phyloP scores from a whole-genome alignment of 64 coral and sea anemone genomes.

The Montipora capricornis region DNA sequence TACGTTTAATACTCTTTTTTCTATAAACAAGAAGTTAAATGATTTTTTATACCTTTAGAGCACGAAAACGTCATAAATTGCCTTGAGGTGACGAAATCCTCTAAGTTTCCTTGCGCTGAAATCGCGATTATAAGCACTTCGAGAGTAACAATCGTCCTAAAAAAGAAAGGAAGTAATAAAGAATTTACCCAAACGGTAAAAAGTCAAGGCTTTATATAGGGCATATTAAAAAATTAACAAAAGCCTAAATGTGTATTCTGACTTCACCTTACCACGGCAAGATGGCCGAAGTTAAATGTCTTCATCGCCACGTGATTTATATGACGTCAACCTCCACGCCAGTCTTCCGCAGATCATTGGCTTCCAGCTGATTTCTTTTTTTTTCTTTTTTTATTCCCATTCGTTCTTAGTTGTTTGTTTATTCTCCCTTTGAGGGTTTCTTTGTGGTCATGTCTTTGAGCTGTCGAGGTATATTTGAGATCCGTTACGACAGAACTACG shows the following conservation, averaged over 20 bases:
- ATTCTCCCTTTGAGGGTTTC: conserved; percentile 1
- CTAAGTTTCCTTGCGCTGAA: conserved; percentile 68
- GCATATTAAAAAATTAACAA: not conserved
- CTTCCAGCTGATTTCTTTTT: not conserved
- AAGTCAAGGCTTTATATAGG: not conserved
- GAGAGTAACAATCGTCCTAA: not conserved
- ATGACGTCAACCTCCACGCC: conserved; percentile 23
- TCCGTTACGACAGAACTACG: not conserved
- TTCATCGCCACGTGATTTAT: conserved; percentile 3
- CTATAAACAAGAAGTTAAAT: not conserved
- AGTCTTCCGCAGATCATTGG: not conserved
- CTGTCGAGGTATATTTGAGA: not conserved
- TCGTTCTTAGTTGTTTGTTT: conserved; percentile 40
- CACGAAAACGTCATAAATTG: conserved; percentile 89
- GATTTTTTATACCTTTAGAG: conserved; percentile 55
- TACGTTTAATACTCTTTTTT: no score
- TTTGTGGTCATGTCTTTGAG: not conserved
- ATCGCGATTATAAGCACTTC: conserved; percentile 60
- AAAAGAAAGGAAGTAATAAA: not conserved
- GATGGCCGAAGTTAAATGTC: conserved; percentile 6
- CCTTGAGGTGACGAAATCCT: conserved; percentile 69
- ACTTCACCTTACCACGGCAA: not conserved
- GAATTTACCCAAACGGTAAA: not conserved
- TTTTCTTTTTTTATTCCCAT: not conserved
- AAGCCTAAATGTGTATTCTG: not conserved